Evolutionary conservation across 2,113 vertebrate species (phyloP), one percentile per base, ranked within the genome.

Genomic region (Oryzias woworae): DNA sequence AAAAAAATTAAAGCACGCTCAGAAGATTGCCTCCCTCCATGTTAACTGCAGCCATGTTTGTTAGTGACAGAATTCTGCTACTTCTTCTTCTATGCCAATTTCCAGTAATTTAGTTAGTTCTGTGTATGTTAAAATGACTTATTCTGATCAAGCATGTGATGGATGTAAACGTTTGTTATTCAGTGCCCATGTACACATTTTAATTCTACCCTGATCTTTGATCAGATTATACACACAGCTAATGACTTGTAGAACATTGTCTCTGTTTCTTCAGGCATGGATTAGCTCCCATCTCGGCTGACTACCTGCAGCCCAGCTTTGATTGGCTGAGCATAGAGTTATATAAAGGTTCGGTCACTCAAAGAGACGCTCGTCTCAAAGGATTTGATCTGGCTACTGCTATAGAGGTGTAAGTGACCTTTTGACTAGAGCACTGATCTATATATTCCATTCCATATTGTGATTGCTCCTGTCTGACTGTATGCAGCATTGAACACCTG

Each of bases 401-500:
- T 77, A 92, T 98, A 71, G 97, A 99, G 89, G 74, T 98, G 97
- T 98, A 88, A 94, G 95, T 62, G 5, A 4, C 23, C 17, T 6
- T 66, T 26, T 1, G 3, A 47, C 14, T 31, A 20, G 10, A 8
- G 49, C 13, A 15, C 3, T 12, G 14, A 13, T 47, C 8, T 10
- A 14, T n/a, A 1, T n/a, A 3, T 15, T 42, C 14, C 7, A 22
- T 66, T 36, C 17, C 13, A 6, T n/a, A 18, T 31, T 22, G 2
- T 67, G 31, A 43, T 62, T 66, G 23, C 12, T 48, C 7, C 46
- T 12, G 10, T 20, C 28, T 71, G 28, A 18, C 5, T 63, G 41
- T 14, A 43, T 46, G 74, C 88, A 99, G 97, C 82, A 94, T 99
- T 65, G 96, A 99, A 78, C 97, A 99, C 67, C 85, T 99, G 75